A percentile compares a stretch with the other conserved stretches of the same genome.
Conservation (phyloP, 30 jellyfish, hydroid and myxozoan species). For the Aurelia aurita complex sp. Pacific region DNA sequence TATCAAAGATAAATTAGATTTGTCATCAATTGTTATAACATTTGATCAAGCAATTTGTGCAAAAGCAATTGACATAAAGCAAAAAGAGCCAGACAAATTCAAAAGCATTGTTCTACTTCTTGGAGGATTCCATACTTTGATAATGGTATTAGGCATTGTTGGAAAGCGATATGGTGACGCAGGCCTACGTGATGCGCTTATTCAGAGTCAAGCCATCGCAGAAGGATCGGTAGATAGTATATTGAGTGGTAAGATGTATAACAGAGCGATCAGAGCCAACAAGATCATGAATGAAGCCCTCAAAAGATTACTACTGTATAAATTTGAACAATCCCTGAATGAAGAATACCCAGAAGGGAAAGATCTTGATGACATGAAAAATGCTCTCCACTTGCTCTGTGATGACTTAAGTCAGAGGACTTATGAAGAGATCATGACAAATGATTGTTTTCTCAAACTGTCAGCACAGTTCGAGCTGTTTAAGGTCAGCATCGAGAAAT, state of each 20-base stretch:
- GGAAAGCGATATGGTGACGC: conserved; percentile 41
- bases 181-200: conserved; percentile 33
- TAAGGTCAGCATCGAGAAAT: no score
- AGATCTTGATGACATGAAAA: no score
- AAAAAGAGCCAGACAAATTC: conserved; percentile 33
- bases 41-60: conserved; percentile 25
- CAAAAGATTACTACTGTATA: conserved; percentile 29
- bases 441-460: no score
- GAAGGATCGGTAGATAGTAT: background rate
- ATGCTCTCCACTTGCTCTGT: no score
- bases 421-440: no score
- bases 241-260: no score
- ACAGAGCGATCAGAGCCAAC: no score
- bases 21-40: background rate
- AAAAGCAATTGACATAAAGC: conserved; percentile 33
- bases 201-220: conserved; percentile 20
- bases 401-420: no score
- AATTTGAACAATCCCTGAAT: background rate
- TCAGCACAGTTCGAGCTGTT: background rate
- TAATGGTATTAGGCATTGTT: conserved; percentile 37
- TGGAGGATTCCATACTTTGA: conserved; percentile 19
- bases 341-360: no score
- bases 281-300: background rate
- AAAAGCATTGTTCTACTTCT: conserved; percentile 21
- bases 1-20: background rate